These are phyloP conservation scores for Drosophila aff. DNA, from an alignment of 1,140 invertebrate genomes.

Conservation along the genomic window DNA sequence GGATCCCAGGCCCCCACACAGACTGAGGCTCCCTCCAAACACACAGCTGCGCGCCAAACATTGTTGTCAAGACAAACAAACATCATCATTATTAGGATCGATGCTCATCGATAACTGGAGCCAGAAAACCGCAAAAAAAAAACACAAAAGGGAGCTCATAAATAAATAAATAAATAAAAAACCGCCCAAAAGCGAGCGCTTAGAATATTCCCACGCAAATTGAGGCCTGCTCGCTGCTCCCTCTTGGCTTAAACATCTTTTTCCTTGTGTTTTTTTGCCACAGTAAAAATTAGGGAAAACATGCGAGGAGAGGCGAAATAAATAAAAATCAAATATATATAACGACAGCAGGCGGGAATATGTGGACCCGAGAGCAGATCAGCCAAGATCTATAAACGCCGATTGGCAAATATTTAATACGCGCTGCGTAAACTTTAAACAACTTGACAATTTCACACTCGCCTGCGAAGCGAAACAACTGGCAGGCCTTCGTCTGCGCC, in stretches of 20 bases:
- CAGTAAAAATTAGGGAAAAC: conserved; percentile 62
- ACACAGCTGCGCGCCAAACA: conserved; percentile 54
- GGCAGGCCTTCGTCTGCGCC: conserved; percentile 1
- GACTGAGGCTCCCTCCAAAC: neutral
- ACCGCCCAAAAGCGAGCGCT: conserved; percentile 30
- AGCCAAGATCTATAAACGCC: conserved; percentile 80
- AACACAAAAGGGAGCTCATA: conserved; percentile 17
- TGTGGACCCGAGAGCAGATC: conserved; percentile 38
- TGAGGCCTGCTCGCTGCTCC: conserved; percentile 35
- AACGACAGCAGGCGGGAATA: conserved; percentile 30
- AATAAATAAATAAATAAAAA: conserved; percentile 25
- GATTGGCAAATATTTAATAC: conserved; percentile 83
- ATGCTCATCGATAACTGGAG: conserved; percentile 45
- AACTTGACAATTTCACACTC: conserved; percentile 83
- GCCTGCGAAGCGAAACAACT: conserved; percentile 68
- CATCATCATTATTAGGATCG: conserved; percentile 62
- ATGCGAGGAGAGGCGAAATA: conserved; percentile 31
- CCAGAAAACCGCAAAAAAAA: conserved; percentile 9
- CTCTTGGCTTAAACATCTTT: conserved; percentile 16
- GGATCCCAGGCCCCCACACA: conserved; percentile 10
- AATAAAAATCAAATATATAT: conserved; percentile 16
- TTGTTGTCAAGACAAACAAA: conserved; percentile 81
- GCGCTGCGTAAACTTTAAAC: conserved; percentile 83
- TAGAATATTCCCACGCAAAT: conserved; percentile 74
- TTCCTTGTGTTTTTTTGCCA: conserved; percentile 23